Base-by-base conservation (phyloP, 2,797 vertebrate genomes). In the Alfaro cultratus region DNA sequence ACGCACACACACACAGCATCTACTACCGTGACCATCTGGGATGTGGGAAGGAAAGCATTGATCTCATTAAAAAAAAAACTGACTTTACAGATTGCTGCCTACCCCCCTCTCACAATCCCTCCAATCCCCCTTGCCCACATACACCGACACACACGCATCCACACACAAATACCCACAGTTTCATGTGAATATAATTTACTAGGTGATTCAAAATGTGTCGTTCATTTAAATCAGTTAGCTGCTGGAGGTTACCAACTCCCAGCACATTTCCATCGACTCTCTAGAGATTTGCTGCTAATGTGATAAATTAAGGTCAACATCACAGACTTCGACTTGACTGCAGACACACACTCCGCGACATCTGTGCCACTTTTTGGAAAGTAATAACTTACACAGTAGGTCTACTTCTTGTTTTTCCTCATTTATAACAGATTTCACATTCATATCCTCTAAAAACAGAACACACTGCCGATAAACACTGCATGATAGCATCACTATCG, bases 141-240 rank as follows among this genome's bases (percentile, higher is more conserved):
- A 72, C 29, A 39, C 11, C 51, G 26, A 77, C 34, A 29, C 51
- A 55, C 36, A 39, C 9, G 0, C 64, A 71, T 1, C 67, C 10
- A 81, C 10, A 79, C 55, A 82, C 9, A 79, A 70, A 82, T 23
- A 62, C 74, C 78, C 21, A 78, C 18, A 80, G 5, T 21, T 83
- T 79, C 80, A 85, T 74, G 77, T 78, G 82, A 62, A 84, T 88
- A 85, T 89, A 90, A 94, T 93, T 93, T 85, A 92, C 92, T 92
- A 94, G 93, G 86, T 87, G 88, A 85, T 87, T 87, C 88, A 89
- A 94, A 94, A 87, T 84, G 88, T 87, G 75, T 75, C 85, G 85
- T 92, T 95, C 85, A 88, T 90, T 91, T 87, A 86, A 94, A 93
- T 94, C 85, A 93, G 93, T 94, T 94, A 94, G 90, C 90, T 53